Percentiles rank a stretch among this genome's conserved stretches.
These are phyloP conservation scores for Stictonetta naevosa DNA, from an alignment of 2,113 vertebrate species.

Conservation along the genomic window DNA sequence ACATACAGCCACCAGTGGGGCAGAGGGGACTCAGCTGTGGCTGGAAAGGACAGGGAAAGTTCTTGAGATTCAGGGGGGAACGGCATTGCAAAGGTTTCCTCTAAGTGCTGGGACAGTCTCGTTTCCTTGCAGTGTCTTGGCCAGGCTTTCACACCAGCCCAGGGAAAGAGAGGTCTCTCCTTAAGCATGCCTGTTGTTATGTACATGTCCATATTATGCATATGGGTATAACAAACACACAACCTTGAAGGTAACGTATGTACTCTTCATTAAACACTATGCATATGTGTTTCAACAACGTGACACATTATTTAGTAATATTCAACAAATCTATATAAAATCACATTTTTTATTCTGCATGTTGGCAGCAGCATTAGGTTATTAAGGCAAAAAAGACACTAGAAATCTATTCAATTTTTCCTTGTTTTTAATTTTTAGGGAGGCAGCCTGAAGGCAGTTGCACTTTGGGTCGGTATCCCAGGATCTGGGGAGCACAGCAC, in stretches of 20 bases:
- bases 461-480: background rate
- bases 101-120: background rate
- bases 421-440: background rate
- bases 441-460: background rate
- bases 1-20: background rate
- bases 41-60: background rate
- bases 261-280: background rate
- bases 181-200: background rate
- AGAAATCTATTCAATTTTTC: background rate
- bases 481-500: background rate
- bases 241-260: rapidly evolving
- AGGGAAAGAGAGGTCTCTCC: background rate
- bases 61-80: background rate
- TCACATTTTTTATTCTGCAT: background rate
- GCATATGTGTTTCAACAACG: background rate
- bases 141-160: background rate
- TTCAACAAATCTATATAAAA: constrained; percentile 19
- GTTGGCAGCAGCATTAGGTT: background rate
- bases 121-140: background rate
- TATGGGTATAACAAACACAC: background rate
- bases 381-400: background rate
- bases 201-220: rapidly evolving
- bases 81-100: background rate
- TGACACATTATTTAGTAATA: background rate
- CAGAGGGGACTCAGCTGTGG: rapidly evolving